phyloP scores from a whole-genome alignment of 2,113 vertebrate genomes.

The Pachypanchax playfairii region DNA sequence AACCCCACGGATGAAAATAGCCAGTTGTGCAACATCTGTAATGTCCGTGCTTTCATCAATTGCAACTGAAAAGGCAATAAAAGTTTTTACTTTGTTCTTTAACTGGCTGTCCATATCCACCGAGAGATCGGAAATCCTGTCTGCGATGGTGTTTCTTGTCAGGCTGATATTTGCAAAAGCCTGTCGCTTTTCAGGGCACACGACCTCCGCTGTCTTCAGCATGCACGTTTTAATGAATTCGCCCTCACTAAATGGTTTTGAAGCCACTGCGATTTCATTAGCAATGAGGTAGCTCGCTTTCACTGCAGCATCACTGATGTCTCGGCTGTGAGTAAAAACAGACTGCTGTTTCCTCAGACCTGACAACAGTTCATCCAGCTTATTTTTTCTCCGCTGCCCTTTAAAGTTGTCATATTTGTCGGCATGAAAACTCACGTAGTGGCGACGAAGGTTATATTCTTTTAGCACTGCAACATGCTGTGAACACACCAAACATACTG shows the following conservation, averaged over 20 bases:
- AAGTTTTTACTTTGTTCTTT: not conserved
- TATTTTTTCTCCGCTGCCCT: constrained; percentile 9
- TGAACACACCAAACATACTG: too few species aligned
- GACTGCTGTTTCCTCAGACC: constrained; percentile 1
- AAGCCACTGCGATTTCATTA: not conserved
- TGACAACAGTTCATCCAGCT: not conserved
- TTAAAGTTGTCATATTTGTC: too few species aligned
- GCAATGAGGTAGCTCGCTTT: not conserved
- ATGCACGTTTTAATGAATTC: not conserved
- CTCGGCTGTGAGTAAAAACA: not conserved
- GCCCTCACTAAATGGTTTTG: not conserved
- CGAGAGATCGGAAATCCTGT: not conserved
- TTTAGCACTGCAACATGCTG: too few species aligned
- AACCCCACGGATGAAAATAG: not conserved
- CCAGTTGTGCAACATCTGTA: too few species aligned
- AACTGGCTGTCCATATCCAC: not conserved
- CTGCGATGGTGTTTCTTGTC: too few species aligned
- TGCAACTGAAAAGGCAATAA: constrained; percentile 1
- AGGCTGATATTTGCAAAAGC: not conserved
- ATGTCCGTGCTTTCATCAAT: not conserved
- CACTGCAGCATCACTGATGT: not conserved
- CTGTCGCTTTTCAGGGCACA: not conserved
- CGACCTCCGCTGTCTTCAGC: not conserved
- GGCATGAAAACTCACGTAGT: too few species aligned
- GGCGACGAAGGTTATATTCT: too few species aligned